phyloP scores from a whole-genome alignment of 35 echinoderm and acorn worm species.

The Ophioderma brevispina region DNA sequence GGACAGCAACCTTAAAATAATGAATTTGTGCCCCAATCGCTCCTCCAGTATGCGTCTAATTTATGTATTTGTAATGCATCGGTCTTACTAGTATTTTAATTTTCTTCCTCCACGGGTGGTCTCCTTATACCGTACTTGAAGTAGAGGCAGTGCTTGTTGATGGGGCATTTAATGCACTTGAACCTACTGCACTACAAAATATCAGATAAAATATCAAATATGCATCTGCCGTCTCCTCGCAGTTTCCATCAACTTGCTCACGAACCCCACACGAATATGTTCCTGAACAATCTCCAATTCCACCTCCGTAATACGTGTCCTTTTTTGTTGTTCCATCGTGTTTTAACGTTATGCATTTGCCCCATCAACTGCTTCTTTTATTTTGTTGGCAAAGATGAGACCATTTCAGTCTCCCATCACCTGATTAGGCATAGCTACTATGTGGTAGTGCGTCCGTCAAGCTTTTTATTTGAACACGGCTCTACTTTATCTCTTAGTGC shows the following conservation, averaged over 20 bases:
- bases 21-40: not conserved
- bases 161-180: not conserved
- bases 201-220: not conserved
- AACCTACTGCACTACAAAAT: not conserved
- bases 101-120: not conserved
- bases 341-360: not conserved
- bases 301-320: not conserved
- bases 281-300: not conserved
- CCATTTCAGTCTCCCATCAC: not conserved
- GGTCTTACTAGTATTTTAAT: not conserved
- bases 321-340: constrained; percentile 8
- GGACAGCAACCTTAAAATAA: not conserved
- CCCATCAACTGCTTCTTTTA: not conserved
- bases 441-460: not conserved
- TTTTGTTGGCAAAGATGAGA: not conserved
- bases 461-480: not conserved
- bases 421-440: not conserved
- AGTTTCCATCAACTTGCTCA: not conserved
- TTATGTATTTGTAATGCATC: not conserved
- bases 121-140: not conserved
- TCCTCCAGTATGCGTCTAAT: not conserved
- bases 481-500: not conserved
- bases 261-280: not conserved
- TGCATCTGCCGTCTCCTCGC: not conserved
- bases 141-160: too few relatives aligned